phyloP scores from a whole-genome alignment of 2,797 vertebrate genomes.

The Pachyuromys duprasi region DNA sequence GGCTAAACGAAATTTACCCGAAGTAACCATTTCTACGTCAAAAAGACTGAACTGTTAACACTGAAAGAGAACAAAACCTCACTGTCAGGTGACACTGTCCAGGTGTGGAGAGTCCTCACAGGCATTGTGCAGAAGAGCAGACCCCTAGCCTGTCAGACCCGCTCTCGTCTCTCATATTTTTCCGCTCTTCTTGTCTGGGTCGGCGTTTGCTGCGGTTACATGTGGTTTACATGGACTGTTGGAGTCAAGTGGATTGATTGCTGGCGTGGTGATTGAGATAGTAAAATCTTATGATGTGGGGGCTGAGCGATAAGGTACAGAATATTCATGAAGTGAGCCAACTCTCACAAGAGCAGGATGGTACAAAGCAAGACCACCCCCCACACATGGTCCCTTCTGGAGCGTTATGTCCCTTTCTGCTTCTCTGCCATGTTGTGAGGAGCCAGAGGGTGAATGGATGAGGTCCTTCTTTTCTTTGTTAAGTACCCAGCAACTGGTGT shows the following conservation, averaged over 20 bases:
- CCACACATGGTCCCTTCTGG: background rate
- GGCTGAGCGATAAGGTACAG: background rate
- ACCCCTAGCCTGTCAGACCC: background rate
- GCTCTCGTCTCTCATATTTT: background rate
- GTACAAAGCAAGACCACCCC: background rate
- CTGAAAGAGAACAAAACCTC: background rate
- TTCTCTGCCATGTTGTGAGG: too few relatives aligned
- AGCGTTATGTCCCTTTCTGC: background rate
- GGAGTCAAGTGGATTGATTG: background rate
- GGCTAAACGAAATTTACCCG: background rate
- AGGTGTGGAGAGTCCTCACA: background rate
- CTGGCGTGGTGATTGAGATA: too few relatives aligned
- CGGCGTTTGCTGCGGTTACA: background rate
- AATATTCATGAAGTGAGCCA: too few relatives aligned
- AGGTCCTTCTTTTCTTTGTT: background rate
- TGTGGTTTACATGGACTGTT: background rate
- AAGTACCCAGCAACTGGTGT: background rate
- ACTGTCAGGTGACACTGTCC: background rate
- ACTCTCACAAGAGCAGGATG: background rate
- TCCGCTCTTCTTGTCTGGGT: background rate
- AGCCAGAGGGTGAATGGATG: background rate
- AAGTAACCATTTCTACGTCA: slow-evolving; percentile 1
- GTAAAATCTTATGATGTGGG: background rate
- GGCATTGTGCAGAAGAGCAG: background rate
- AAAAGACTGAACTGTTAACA: background rate